Evolutionary conservation across 2,113 vertebrate species (phyloP).

Genomic region (Apeltes quadracus): DNA sequence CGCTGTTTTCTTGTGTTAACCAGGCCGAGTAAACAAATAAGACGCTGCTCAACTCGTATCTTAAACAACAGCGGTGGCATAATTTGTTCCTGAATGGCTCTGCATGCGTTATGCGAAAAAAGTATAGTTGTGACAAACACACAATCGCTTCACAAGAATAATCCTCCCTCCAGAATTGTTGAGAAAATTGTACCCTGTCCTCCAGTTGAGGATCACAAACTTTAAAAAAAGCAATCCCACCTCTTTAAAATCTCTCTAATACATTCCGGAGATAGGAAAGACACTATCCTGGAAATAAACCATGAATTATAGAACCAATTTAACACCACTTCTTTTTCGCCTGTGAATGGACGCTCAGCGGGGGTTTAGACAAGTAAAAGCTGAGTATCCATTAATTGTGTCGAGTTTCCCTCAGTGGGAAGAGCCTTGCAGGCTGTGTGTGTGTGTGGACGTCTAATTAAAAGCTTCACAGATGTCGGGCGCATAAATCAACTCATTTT

Average conservation of each 20-base stretch:
- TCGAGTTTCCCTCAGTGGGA: conserved; percentile 52
- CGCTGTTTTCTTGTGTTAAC: not conserved
- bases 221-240: conserved; percentile 26
- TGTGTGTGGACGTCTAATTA: conserved; percentile 56
- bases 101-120: not conserved
- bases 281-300: conserved; percentile 43
- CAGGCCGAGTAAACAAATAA: not conserved
- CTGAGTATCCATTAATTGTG: conserved; percentile 67
- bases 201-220: conserved; percentile 28
- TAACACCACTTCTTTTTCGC: conserved; percentile 38
- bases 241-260: conserved; percentile 48
- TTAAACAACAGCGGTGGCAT: not conserved
- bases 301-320: conserved; percentile 60
- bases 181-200: conserved; percentile 7
- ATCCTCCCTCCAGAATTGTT: conserved; percentile 1
- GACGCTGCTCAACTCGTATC: not conserved
- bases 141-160: conserved; percentile 2
- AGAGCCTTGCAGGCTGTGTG: conserved; percentile 13
- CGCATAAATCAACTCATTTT: conserved; percentile 53
- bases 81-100: not conserved
- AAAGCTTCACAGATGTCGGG: conserved; percentile 34
- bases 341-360: conserved; percentile 48
- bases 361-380: conserved; percentile 57
- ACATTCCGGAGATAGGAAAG: conserved; percentile 39
- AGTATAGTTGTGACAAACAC: not conserved